A percentile compares a stretch with the other conserved stretches of the same genome.
Conservation (phyloP, 2,113 vertebrate species). For the Chaenogobius annularis region DNA sequence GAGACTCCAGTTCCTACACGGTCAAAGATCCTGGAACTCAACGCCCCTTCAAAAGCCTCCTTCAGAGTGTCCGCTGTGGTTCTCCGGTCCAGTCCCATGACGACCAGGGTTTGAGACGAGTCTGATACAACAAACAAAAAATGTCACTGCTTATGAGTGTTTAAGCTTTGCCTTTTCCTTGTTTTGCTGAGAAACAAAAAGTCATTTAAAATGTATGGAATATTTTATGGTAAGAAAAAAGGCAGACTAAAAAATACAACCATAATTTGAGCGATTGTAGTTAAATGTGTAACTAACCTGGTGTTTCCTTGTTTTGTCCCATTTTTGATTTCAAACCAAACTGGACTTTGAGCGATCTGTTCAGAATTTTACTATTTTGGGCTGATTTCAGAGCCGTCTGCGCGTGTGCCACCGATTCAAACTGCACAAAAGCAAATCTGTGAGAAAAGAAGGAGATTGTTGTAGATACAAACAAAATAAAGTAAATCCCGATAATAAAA, state of each 20-base stretch:
- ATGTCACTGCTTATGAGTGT: not conserved
- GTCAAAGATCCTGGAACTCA: constrained; percentile 81
- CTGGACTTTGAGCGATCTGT: constrained; percentile 80
- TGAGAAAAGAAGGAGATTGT: not conserved
- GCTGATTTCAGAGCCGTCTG: constrained; percentile 81
- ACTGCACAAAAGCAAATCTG: constrained; percentile 87
- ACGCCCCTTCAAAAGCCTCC: constrained; percentile 86
- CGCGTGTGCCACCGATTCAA: constrained; percentile 81
- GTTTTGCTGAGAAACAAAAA: too few relatives aligned
- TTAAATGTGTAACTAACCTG: constrained; percentile 19
- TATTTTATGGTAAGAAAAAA: not conserved
- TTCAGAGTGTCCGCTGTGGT: constrained; percentile 87
- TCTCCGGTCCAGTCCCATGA: constrained; percentile 86
- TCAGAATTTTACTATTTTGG: constrained; percentile 81
- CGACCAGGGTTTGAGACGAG: constrained; percentile 84
- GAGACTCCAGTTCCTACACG: constrained; percentile 85
- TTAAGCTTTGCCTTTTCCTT: too few relatives aligned
- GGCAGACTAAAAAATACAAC: not conserved
- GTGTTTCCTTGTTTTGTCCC: not conserved
- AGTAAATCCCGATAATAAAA: not conserved
- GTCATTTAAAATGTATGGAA: not conserved
- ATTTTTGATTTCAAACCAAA: constrained; percentile 52
- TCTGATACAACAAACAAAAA: constrained; percentile 56
- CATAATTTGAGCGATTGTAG: not conserved
- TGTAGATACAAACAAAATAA: not conserved